Percentiles rank a stretch among this genome's conserved stretches.
phyloP scores from a whole-genome alignment of 1,140 invertebrate species.

The Dermatophagoides farinae region DNA sequence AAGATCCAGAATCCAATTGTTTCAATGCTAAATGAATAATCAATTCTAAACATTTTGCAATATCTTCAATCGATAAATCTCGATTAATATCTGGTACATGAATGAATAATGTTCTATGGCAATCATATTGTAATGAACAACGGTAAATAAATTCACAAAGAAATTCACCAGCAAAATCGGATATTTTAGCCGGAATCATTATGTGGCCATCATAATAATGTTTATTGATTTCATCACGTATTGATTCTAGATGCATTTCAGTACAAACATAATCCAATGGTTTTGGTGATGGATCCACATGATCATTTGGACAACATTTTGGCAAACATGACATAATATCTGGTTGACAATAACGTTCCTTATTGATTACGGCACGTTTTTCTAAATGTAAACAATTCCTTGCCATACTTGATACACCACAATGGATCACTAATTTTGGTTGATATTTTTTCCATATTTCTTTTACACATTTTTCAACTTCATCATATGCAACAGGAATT shows the following conservation, averaged over 20 bases:
- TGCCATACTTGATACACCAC: slow-evolving; percentile 6
- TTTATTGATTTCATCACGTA: slow-evolving; percentile 1
- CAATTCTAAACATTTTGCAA: background rate
- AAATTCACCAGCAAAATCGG: slow-evolving; percentile 7
- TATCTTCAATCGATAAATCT: slow-evolving; percentile 1
- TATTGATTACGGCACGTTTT: background rate
- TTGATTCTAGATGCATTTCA: background rate
- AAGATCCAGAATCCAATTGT: background rate
- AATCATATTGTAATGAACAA: background rate
- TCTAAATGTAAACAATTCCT: slow-evolving; percentile 6
- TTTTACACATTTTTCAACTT: background rate
- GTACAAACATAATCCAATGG: background rate
- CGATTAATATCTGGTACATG: slow-evolving; percentile 12
- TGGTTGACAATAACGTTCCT: background rate
- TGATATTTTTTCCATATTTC: slow-evolving; percentile 11
- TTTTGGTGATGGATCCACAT: background rate
- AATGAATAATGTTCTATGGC: slow-evolving; percentile 7
- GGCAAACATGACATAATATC: slow-evolving; percentile 1
- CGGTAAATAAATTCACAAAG: slow-evolving; percentile 15
- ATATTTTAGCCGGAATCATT: background rate
- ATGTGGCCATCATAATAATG: background rate
- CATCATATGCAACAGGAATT: slow-evolving; percentile 12
- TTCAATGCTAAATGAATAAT: slow-evolving; percentile 1
- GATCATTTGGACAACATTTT: background rate
- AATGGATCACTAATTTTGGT: slow-evolving; percentile 13